Evolutionary conservation across 2,888 invertebrate genomes (phyloP).

Genomic region (Tinea pellionella): DNA sequence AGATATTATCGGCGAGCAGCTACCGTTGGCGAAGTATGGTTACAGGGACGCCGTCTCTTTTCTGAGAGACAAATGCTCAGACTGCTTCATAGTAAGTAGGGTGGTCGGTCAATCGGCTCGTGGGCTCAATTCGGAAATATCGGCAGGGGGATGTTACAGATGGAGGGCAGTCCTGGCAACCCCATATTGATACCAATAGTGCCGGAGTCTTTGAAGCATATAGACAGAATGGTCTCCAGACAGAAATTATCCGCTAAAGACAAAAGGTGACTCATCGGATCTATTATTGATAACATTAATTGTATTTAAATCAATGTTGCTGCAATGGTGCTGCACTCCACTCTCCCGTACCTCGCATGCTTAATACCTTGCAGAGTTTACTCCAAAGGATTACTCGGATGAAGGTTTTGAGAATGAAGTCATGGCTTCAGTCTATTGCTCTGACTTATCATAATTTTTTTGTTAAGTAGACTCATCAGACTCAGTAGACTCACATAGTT

Average conservation of each 20-base stretch:
- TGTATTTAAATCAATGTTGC: too few species aligned
- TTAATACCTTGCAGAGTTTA: too few species aligned
- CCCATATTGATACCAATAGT: conserved; percentile 49
- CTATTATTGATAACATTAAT: too few species aligned
- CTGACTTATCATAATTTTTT: too few species aligned
- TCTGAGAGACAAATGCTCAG: conserved; percentile 39
- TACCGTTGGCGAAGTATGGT: conserved; percentile 40
- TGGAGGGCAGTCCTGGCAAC: conserved; percentile 34
- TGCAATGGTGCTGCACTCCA: too few species aligned
- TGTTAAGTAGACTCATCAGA: too few species aligned
- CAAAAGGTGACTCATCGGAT: too few species aligned
- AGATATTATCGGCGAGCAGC: conserved; percentile 33
- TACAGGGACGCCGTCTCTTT: conserved; percentile 38
- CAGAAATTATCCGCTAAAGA: conserved; percentile 33
- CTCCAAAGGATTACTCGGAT: too few species aligned
- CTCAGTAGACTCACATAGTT: too few species aligned
- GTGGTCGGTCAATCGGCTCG: neutral
- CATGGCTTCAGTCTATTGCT: too few species aligned
- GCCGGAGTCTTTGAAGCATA: conserved; percentile 45
- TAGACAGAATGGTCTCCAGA: conserved; percentile 50
- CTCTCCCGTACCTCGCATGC: too few species aligned
- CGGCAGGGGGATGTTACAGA: conserved; percentile 25
- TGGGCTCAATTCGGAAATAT: neutral
- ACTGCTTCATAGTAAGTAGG: conserved; percentile 45
- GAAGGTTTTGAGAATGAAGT: too few species aligned